Percentiles rank a stretch among this genome's conserved stretches.
Conservation (phyloP, 2,113 vertebrate species). For the Falco punctatus region DNA sequence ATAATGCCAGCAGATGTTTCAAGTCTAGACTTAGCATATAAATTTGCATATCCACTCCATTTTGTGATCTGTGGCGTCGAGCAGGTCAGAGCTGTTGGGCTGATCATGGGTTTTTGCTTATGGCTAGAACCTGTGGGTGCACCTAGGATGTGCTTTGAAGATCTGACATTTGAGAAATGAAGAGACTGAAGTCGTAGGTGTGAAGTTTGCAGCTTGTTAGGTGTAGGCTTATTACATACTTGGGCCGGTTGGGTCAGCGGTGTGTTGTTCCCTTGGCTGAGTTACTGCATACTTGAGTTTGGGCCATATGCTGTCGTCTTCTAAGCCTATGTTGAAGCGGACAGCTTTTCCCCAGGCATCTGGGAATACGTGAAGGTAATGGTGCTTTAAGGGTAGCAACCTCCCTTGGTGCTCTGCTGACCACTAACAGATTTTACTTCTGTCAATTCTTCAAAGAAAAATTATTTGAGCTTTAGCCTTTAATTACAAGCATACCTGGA, state of each 20-base stretch:
- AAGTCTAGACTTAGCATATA: neutral
- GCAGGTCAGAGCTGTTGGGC: neutral
- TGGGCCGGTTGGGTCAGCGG: accelerated
- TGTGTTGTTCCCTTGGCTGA: neutral
- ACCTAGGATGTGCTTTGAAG: neutral
- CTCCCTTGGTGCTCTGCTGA: neutral
- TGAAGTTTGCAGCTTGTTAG: neutral
- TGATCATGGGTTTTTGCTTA: neutral
- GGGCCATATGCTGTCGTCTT: accelerated
- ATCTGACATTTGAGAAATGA: neutral
- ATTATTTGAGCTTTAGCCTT: neutral
- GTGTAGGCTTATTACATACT: neutral
- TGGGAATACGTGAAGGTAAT: neutral
- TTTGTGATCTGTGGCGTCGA: too few species aligned
- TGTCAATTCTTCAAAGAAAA: neutral
- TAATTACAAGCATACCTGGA: neutral
- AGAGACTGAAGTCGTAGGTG: neutral
- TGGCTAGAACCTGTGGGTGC: neutral
- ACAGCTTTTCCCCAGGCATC: neutral
- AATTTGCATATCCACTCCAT: neutral
- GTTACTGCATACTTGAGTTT: neutral
- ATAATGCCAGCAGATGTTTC: neutral
- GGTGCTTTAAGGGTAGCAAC: neutral
- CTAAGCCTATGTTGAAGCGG: accelerated
- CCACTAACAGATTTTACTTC: neutral